A percentile compares a stretch with the other conserved stretches of the same genome.
phyloP scores from a whole-genome alignment of 2,113 vertebrate genomes.

The Sylvietta virens region DNA sequence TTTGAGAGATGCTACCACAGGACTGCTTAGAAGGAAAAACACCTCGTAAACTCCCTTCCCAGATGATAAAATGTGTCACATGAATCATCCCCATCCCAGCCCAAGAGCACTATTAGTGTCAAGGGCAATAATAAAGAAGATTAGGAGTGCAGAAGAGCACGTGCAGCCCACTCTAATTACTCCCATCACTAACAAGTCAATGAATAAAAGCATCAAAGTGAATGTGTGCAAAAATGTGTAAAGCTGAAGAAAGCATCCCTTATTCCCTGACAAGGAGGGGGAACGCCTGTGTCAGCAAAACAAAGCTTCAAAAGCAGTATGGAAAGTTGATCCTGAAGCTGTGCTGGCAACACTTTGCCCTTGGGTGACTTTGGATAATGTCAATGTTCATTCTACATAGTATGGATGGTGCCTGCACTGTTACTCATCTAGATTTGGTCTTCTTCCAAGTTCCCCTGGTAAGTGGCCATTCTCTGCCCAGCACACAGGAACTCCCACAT shows the following conservation, averaged over 20 bases:
- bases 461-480: neutral
- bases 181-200: neutral
- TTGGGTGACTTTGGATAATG: neutral
- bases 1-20: neutral
- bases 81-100: neutral
- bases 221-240: neutral
- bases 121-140: constrained; percentile 9
- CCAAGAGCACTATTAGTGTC: constrained; percentile 19
- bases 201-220: neutral
- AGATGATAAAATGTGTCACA: neutral
- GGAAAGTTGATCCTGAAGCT: neutral
- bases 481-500: neutral
- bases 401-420: neutral
- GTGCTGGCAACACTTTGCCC: neutral
- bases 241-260: neutral
- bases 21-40: neutral
- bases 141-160: neutral
- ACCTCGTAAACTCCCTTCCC: neutral
- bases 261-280: neutral
- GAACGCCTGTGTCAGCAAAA: neutral
- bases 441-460: neutral
- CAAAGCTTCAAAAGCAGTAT: neutral
- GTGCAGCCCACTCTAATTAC: neutral
- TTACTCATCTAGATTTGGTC: neutral
- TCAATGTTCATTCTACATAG: neutral